Evolutionary conservation across 2,113 vertebrate genomes (phyloP).

Genomic region (Esox niger): DNA sequence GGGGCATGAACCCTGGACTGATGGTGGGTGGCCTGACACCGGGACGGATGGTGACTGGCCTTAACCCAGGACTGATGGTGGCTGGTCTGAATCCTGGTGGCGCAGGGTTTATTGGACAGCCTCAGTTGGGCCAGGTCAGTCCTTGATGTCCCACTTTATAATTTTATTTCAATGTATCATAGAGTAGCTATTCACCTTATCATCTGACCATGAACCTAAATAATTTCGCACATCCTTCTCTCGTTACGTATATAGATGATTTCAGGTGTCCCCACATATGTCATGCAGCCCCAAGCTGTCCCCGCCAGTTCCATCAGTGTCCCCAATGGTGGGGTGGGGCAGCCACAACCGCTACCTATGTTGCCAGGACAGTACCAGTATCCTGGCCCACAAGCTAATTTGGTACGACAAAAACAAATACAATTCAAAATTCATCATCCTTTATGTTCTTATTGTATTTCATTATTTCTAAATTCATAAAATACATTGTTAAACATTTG

Average conservation of each 20-base stretch:
- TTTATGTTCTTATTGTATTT: neutral
- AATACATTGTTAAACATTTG: too few relatives aligned
- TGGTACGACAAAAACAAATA: constrained; percentile 10
- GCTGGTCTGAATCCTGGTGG: constrained; percentile 58
- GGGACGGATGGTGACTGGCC: constrained; percentile 35
- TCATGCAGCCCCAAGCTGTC: constrained; percentile 18
- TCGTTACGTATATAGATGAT: constrained; percentile 40
- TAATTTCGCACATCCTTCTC: neutral
- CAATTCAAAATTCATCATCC: too few relatives aligned
- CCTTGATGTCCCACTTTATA: neutral
- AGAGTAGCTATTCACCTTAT: too few relatives aligned
- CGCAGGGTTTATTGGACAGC: constrained; percentile 44
- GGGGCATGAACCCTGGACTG: too few relatives aligned
- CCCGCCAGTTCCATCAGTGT: constrained; percentile 2
- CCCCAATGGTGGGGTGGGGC: constrained; percentile 27
- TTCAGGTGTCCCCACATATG: constrained; percentile 43
- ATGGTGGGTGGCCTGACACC: too few relatives aligned
- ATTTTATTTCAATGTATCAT: too few relatives aligned
- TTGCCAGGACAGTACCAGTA: constrained; percentile 24
- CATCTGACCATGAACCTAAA: too few relatives aligned
- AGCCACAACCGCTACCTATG: neutral
- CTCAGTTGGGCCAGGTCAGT: constrained; percentile 61
- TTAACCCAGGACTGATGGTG: constrained; percentile 34
- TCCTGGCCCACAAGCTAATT: constrained; percentile 43
- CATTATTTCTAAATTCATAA: too few relatives aligned